Evolutionary conservation across 2,888 invertebrate genomes (phyloP).

Genomic region (Ectemnius lituratus): DNA sequence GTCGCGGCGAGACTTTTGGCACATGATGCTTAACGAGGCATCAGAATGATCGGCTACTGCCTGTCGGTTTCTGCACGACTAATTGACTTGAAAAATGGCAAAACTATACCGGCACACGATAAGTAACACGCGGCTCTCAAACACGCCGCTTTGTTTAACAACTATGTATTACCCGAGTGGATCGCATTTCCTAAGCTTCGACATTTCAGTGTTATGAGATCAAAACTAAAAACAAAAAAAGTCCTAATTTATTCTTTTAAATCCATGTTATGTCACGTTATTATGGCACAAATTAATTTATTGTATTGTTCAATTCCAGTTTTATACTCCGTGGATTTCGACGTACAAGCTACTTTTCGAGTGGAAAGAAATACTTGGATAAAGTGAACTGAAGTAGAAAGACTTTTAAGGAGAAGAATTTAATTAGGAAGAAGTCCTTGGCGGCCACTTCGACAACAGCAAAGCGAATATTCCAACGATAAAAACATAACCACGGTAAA

Average conservation of each 20-base stretch:
- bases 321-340: too few species aligned
- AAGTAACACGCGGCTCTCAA: not conserved
- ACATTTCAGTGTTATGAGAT: too few species aligned
- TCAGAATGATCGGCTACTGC: slow-evolving; percentile 18
- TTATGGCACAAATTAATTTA: too few species aligned
- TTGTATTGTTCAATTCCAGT: too few species aligned
- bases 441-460: too few species aligned
- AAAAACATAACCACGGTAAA: not conserved
- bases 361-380: not conserved
- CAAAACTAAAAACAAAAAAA: not conserved
- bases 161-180: too few species aligned
- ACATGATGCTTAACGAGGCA: slow-evolving; percentile 16
- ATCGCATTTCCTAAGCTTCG: too few species aligned
- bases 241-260: not conserved
- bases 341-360: not conserved
- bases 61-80: slow-evolving; percentile 31
- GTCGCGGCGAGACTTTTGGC: slow-evolving; percentile 38
- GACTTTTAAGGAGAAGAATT: too few species aligned
- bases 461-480: too few species aligned
- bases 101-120: not conserved
- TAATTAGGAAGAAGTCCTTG: too few species aligned
- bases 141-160: not conserved
- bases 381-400: not conserved
- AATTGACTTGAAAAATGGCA: slow-evolving; percentile 37
- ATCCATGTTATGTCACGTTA: too few species aligned